Percentiles rank a stretch among this genome's conserved stretches.
phyloP scores from a whole-genome alignment of 2,888 invertebrate species.

The Strigamia maritima region DNA sequence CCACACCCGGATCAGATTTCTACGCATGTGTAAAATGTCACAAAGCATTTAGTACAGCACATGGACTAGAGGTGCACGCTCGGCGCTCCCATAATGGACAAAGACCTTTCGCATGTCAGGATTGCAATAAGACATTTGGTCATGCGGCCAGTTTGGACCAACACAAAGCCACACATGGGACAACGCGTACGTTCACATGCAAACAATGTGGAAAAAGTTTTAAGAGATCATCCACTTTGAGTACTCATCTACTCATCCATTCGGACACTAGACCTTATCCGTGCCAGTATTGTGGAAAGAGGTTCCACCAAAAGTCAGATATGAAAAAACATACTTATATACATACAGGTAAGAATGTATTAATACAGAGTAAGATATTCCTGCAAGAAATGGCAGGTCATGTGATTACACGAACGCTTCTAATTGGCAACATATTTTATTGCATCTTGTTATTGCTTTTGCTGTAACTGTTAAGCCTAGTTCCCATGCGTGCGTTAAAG shows the following conservation, averaged over 20 bases:
- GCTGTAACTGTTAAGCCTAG: too few species aligned
- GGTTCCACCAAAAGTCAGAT: constrained; percentile 64
- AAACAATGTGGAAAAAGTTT: constrained; percentile 64
- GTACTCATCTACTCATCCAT: constrained; percentile 58
- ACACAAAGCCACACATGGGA: constrained; percentile 89
- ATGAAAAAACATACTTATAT: constrained; percentile 66
- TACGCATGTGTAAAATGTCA: constrained; percentile 82
- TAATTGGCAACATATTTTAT: too few species aligned
- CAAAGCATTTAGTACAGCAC: constrained; percentile 96
- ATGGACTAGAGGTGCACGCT: constrained; percentile 95
- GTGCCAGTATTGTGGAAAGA: constrained; percentile 61
- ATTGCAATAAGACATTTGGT: constrained; percentile 97
- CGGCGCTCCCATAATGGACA: constrained; percentile 85
- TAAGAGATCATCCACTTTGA: constrained; percentile 54
- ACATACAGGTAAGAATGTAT: constrained; percentile 61
- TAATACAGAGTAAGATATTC: too few species aligned
- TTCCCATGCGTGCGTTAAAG: too few species aligned
- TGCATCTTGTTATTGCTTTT: too few species aligned
- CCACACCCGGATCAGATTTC: background rate
- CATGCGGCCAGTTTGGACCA: constrained; percentile 95
- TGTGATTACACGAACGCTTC: too few species aligned
- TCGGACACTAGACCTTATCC: constrained; percentile 60
- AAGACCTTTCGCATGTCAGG: constrained; percentile 91
- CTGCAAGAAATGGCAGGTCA: too few species aligned
- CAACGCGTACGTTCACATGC: constrained; percentile 90